Evolutionary conservation across 2,888 invertebrate genomes (phyloP).

Genomic region (Tetropium fuscum): DNA sequence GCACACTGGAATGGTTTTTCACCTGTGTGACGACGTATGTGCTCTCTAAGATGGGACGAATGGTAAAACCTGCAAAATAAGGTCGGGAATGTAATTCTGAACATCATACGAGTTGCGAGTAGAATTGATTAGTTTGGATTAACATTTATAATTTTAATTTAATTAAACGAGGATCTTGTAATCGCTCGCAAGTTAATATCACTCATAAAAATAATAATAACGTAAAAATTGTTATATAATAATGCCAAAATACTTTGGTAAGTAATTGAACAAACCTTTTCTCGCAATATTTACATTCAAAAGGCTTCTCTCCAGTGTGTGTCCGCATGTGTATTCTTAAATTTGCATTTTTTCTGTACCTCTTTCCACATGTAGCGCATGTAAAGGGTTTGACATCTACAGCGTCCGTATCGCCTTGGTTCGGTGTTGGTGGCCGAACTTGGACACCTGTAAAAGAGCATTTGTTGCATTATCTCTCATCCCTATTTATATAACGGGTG

Average conservation of each 20-base stretch:
- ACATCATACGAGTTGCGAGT: too few species aligned
- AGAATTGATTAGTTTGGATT: too few species aligned
- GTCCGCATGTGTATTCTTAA: conserved; percentile 62
- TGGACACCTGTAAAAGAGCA: conserved; percentile 48
- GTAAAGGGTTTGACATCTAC: conserved; percentile 50
- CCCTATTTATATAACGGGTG: too few species aligned
- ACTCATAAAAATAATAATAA: neutral
- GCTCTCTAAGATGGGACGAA: conserved; percentile 62
- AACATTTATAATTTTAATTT: too few species aligned
- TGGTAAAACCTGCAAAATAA: conserved; percentile 56
- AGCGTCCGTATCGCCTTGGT: conserved; percentile 26
- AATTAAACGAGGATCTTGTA: too few species aligned
- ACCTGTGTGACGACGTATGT: conserved; percentile 62
- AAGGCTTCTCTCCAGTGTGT: conserved; percentile 64
- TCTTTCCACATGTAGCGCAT: conserved; percentile 60
- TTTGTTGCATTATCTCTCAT: neutral
- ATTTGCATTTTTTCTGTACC: conserved; percentile 62
- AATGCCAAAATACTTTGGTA: too few species aligned
- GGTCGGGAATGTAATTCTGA: neutral
- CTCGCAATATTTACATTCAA: conserved; percentile 63
- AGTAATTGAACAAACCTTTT: conserved; percentile 54
- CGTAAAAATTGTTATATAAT: too few species aligned
- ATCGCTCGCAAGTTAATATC: neutral
- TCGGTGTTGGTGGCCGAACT: conserved; percentile 57
- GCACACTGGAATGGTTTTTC: conserved; percentile 63